A percentile compares a stretch with the other conserved stretches of the same genome.
phyloP scores from a whole-genome alignment of 2,113 vertebrate genomes.

The Psettodes erumei region DNA sequence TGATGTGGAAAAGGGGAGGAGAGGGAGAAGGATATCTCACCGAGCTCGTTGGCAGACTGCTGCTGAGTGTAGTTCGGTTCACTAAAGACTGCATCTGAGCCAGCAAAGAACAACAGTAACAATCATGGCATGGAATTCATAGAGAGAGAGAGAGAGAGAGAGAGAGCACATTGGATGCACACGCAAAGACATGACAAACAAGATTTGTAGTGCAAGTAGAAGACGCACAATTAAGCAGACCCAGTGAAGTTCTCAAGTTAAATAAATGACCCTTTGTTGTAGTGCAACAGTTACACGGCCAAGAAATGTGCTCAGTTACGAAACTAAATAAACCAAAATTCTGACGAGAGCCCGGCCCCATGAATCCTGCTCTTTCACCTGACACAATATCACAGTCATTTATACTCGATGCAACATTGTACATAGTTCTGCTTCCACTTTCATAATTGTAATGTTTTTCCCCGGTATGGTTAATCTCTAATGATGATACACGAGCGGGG shows the following conservation, averaged over 20 bases:
- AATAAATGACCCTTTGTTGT: conserved; percentile 56
- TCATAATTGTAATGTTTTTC: conserved; percentile 12
- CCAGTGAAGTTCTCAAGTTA: conserved; percentile 12
- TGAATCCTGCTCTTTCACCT: conserved; percentile 16
- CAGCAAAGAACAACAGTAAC: neutral
- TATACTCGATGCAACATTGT: neutral
- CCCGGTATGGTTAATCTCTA: conserved; percentile 9
- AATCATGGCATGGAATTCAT: no score
- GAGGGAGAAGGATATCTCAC: conserved; percentile 30
- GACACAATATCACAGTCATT: conserved; percentile 6
- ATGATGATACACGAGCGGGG: conserved; percentile 32
- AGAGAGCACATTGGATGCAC: neutral
- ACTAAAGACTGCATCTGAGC: conserved; percentile 3
- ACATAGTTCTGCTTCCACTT: conserved; percentile 5
- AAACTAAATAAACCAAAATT: conserved; percentile 46
- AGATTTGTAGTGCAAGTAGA: conserved; percentile 3
- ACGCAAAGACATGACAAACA: neutral
- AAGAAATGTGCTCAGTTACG: conserved; percentile 38
- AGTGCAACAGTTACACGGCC: conserved; percentile 30
- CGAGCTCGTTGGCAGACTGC: conserved; percentile 6
- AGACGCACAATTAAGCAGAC: conserved; percentile 14
- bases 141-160: no score
- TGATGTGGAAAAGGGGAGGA: conserved; percentile 46
- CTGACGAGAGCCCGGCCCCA: conserved; percentile 33
- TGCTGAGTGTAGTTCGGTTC: conserved; percentile 1